Percentiles rank a stretch among this genome's conserved stretches.
Conservation (phyloP, 2,888 invertebrate species). For the Hirtodrosophila alboralis region DNA sequence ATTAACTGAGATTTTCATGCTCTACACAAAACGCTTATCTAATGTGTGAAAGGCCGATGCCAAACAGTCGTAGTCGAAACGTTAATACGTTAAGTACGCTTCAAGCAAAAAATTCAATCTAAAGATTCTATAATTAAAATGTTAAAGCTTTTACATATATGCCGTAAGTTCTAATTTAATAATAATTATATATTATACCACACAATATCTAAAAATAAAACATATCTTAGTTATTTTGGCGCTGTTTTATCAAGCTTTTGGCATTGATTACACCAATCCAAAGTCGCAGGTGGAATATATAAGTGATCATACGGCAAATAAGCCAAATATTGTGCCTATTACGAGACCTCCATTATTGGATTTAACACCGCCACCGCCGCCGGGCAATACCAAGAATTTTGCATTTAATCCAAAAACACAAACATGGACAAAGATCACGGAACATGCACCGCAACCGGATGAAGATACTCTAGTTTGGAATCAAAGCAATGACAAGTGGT, state of each 20-base stretch:
- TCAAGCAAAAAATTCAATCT: not conserved
- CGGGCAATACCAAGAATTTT: slow-evolving; percentile 75
- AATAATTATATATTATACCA: no score
- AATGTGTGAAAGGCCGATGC: slow-evolving; percentile 17
- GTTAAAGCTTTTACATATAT: slow-evolving; percentile 29
- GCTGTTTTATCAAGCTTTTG: slow-evolving; percentile 19
- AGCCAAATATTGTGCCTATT: slow-evolving; percentile 62
- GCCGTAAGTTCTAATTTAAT: slow-evolving; percentile 45
- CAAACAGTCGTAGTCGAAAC: slow-evolving; percentile 47
- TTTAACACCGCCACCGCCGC: slow-evolving; percentile 68
- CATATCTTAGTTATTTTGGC: slow-evolving; percentile 46
- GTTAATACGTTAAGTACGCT: slow-evolving; percentile 25
- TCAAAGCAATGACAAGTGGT: slow-evolving; percentile 82
- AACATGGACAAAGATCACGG: slow-evolving; percentile 72
- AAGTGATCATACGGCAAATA: slow-evolving; percentile 23
- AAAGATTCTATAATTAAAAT: slow-evolving; percentile 17
- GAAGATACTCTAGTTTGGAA: slow-evolving; percentile 80
- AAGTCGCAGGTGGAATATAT: slow-evolving; percentile 81
- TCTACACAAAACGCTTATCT: slow-evolving; percentile 32
- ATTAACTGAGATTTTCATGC: slow-evolving; percentile 30
- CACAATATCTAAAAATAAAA: no score
- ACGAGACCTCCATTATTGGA: slow-evolving; percentile 61
- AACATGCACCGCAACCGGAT: slow-evolving; percentile 67
- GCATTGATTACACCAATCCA: slow-evolving; percentile 66
- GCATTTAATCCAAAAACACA: slow-evolving; percentile 68